Conservation (phyloP, 2,113 vertebrate species). For the Cynocephalus volans region DNA sequence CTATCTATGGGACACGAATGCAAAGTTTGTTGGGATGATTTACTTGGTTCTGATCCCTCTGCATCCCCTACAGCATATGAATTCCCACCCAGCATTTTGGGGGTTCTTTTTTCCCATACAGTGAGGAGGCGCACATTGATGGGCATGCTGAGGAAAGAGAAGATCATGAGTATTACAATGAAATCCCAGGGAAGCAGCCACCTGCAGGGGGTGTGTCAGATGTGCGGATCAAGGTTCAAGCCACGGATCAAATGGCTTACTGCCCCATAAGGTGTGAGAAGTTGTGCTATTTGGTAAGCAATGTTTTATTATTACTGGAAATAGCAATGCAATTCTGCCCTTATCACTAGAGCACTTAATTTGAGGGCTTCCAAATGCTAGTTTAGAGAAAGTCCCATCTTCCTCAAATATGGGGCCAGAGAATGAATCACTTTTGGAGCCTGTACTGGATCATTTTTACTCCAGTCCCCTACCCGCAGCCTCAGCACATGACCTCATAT, state of each 20-base stretch:
- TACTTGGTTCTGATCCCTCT: conserved; percentile 15
- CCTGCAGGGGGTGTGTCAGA: conserved; percentile 90
- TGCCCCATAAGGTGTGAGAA: conserved; percentile 84
- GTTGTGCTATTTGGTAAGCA: conserved; percentile 87
- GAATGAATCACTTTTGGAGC: background rate
- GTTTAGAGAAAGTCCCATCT: background rate
- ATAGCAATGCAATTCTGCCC: background rate
- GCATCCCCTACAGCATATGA: conserved; percentile 32
- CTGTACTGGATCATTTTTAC: background rate
- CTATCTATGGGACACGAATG: background rate
- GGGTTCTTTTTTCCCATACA: conserved; percentile 72
- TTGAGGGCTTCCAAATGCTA: conserved; percentile 43
- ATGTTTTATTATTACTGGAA: conserved; percentile 51
- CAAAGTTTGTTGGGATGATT: background rate
- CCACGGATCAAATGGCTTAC: conserved; percentile 81
- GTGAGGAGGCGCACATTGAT: conserved; percentile 84
- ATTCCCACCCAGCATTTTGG: conserved; percentile 44
- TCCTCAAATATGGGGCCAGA: background rate
- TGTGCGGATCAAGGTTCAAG: conserved; percentile 83
- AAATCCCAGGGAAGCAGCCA: conserved; percentile 92
- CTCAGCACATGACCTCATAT: background rate
- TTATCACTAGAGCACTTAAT: background rate
- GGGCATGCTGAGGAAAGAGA: conserved; percentile 84
- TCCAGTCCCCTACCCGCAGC: background rate
- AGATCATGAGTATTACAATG: conserved; percentile 93